These are phyloP conservation scores for Cerceris ruficornis DNA, from an alignment of 2,888 invertebrate genomes.

Conservation along the genomic window DNA sequence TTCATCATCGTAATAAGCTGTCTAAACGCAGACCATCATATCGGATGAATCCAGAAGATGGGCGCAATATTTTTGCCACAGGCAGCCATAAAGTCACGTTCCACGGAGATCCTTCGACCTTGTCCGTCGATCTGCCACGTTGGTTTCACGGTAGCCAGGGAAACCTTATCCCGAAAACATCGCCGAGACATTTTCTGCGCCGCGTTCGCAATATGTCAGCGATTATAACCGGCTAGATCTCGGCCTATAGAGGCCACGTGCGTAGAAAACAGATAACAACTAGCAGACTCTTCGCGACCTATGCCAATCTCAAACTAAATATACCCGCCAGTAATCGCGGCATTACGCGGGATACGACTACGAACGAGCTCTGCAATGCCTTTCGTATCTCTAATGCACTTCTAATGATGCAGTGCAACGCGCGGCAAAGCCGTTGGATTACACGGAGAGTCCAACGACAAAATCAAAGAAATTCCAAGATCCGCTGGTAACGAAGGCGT, in stretches of 20 bases:
- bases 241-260: slow-evolving; percentile 73
- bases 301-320: slow-evolving; percentile 79
- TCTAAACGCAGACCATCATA: background rate
- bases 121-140: background rate
- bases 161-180: slow-evolving; percentile 35
- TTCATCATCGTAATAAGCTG: background rate
- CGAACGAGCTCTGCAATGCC: slow-evolving; percentile 26
- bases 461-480: background rate
- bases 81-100: too few relatives aligned
- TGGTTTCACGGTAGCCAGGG: slow-evolving; percentile 7
- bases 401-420: slow-evolving; percentile 16
- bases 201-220: slow-evolving; percentile 43
- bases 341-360: slow-evolving; percentile 52
- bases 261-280: slow-evolving; percentile 74
- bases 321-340: slow-evolving; percentile 73
- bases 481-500: background rate
- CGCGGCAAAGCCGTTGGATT: slow-evolving; percentile 6
- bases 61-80: background rate
- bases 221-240: slow-evolving; percentile 72
- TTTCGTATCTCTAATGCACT: slow-evolving; percentile 25
- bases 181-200: slow-evolving; percentile 25
- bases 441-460: background rate
- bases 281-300: slow-evolving; percentile 72
- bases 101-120: background rate
- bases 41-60: background rate